Percentiles rank a stretch among this genome's conserved stretches.
Evolutionary conservation across 64 coral and sea anemone genomes (phyloP).

Genomic region (Stichodactyla helianthus): DNA sequence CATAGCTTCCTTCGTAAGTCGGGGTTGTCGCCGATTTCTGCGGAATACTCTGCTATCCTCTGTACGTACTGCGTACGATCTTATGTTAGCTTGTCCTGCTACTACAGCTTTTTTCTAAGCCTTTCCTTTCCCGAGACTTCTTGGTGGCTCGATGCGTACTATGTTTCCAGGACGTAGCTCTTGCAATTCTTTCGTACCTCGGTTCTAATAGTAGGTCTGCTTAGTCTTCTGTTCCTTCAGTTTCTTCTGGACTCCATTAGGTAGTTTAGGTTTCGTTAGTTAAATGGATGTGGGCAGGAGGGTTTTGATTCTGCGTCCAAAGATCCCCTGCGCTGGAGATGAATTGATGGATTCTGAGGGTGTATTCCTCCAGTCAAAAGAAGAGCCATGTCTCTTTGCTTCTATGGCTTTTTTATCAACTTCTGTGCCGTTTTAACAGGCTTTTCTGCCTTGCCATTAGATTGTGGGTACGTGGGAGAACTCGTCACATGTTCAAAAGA

Average conservation of each 20-base stretch:
- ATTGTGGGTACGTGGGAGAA: slow-evolving; percentile 14
- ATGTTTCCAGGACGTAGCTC: background rate
- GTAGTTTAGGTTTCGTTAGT: slow-evolving; percentile 10
- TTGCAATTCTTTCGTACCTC: background rate
- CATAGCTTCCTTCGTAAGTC: no score
- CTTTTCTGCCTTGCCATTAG: slow-evolving; percentile 35
- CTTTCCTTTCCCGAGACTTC: no score
- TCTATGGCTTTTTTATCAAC: slow-evolving; percentile 22
- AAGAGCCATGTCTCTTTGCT: no score
- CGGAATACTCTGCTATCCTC: no score
- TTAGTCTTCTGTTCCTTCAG: background rate
- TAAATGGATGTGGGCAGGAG: slow-evolving; percentile 8
- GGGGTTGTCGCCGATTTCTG: no score
- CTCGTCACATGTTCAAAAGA: slow-evolving; percentile 21
- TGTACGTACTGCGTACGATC: no score
- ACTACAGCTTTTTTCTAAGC: background rate
- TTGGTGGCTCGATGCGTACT: no score
- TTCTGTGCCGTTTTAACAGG: slow-evolving; percentile 12
- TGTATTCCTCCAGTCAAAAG: background rate
- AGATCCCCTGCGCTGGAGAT: slow-evolving; percentile 17
- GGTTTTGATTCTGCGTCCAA: slow-evolving; percentile 14
- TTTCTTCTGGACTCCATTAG: background rate
- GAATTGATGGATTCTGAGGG: slow-evolving; percentile 9
- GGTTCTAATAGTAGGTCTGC: background rate
- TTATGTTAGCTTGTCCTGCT: no score